Percentiles rank a stretch among this genome's conserved stretches.
phyloP scores from a whole-genome alignment of 2,113 vertebrate genomes.

The Atlantisia rogersi region DNA sequence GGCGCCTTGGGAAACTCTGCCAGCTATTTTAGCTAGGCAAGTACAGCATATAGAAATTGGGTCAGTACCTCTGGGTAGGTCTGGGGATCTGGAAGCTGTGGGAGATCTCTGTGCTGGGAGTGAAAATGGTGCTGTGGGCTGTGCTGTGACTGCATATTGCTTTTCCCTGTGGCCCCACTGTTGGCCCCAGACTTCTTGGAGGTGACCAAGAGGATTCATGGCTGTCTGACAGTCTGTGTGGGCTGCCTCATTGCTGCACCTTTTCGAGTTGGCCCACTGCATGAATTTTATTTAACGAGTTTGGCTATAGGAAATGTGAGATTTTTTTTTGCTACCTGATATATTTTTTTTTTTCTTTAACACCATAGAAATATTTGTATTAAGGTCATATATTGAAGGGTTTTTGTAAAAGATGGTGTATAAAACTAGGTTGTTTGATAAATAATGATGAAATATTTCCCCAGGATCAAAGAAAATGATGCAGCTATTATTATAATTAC shows the following conservation, averaged over 20 bases:
- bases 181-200: not conserved
- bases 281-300: not conserved
- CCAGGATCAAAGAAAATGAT: not conserved
- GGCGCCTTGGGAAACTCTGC: not conserved
- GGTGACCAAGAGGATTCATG: not conserved
- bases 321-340: not conserved
- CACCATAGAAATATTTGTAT: not conserved
- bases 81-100: not conserved
- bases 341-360: not conserved
- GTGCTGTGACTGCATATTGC: not conserved
- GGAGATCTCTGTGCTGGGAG: not conserved
- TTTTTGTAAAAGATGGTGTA: not conserved
- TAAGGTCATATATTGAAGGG: not conserved
- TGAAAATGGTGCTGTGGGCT: not conserved
- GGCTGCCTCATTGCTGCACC: not conserved
- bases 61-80: not conserved
- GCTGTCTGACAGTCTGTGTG: accelerated
- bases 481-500: not conserved
- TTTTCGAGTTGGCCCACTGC: not conserved
- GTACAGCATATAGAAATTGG: not conserved
- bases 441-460: not conserved
- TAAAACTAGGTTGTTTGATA: not conserved
- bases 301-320: not conserved
- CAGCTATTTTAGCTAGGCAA: not conserved
- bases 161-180: not conserved